A percentile compares a stretch with the other conserved stretches of the same genome.
These are phyloP conservation scores for Sphenopsis melanotis DNA, from an alignment of 2,797 vertebrate genomes.

Conservation along the genomic window DNA sequence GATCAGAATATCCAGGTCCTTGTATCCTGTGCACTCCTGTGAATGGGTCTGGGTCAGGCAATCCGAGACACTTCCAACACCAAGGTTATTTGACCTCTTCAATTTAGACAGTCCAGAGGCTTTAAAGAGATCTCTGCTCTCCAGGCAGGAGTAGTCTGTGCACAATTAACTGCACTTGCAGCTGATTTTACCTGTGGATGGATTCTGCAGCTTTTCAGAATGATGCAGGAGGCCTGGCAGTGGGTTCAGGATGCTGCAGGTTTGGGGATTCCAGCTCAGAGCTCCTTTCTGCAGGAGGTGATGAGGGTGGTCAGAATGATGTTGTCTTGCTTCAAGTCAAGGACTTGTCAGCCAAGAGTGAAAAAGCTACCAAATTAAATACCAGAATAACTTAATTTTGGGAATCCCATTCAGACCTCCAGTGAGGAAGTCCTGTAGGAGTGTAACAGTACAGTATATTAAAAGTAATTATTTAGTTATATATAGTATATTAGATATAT, in stretches of 20 bases:
- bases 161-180: neutral
- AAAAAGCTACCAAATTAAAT: neutral
- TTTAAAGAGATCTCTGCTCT: neutral
- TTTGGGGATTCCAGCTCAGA: neutral
- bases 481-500: neutral
- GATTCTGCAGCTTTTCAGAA: neutral
- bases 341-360: neutral
- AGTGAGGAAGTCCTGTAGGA: neutral
- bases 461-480: neutral
- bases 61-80: neutral
- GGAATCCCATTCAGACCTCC: neutral
- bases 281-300: neutral
- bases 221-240: neutral
- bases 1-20: neutral
- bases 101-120: neutral
- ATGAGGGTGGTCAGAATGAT: neutral
- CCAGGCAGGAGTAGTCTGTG: neutral
- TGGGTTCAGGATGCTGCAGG: rapidly evolving
- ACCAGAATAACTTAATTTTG: neutral
- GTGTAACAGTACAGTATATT: neutral
- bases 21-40: neutral
- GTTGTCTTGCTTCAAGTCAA: neutral
- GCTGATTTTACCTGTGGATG: neutral
- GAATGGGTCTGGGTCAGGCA: neutral
- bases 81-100: neutral